Conservation (phyloP, 2,797 vertebrate genomes). For the Gymnocypris eckloni region DNA sequence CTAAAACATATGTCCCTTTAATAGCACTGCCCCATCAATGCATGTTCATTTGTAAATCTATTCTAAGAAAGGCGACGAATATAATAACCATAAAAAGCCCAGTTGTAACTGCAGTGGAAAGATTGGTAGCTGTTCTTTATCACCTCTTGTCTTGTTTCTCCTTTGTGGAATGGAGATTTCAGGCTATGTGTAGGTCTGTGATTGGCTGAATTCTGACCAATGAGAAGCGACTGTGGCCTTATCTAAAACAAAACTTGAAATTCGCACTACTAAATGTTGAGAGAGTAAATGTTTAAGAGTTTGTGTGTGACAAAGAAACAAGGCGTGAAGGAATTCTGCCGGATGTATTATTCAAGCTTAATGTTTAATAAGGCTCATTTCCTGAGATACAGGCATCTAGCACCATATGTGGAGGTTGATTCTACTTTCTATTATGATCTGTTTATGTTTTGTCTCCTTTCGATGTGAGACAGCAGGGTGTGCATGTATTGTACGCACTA, state of each 20-base stretch:
- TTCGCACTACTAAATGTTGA: neutral
- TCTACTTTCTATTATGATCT: conserved; percentile 13
- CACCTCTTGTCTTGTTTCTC: neutral
- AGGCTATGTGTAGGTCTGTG: neutral
- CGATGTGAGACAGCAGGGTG: neutral
- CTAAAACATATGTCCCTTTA: neutral
- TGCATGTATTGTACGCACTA: conserved; percentile 13
- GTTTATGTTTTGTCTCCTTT: conserved; percentile 27
- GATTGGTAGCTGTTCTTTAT: conserved; percentile 31
- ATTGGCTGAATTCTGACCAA: conserved; percentile 22
- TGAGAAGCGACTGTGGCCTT: neutral
- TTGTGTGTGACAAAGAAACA: conserved; percentile 9
- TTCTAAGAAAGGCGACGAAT: neutral
- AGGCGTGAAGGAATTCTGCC: conserved; percentile 4
- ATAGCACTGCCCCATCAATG: neutral
- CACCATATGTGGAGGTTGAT: conserved; percentile 22
- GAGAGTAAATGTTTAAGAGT: neutral
- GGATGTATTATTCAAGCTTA: conserved; percentile 5
- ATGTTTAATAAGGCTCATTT: conserved; percentile 14
- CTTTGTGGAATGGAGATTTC: conserved; percentile 30
- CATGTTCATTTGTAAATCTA: neutral
- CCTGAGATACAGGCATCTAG: conserved; percentile 33
- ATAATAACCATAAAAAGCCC: conserved; percentile 16
- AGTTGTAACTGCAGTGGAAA: conserved; percentile 16
- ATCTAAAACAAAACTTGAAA: neutral